phyloP scores from a whole-genome alignment of 2,113 vertebrate species.

The Rhabdornis inornatus region DNA sequence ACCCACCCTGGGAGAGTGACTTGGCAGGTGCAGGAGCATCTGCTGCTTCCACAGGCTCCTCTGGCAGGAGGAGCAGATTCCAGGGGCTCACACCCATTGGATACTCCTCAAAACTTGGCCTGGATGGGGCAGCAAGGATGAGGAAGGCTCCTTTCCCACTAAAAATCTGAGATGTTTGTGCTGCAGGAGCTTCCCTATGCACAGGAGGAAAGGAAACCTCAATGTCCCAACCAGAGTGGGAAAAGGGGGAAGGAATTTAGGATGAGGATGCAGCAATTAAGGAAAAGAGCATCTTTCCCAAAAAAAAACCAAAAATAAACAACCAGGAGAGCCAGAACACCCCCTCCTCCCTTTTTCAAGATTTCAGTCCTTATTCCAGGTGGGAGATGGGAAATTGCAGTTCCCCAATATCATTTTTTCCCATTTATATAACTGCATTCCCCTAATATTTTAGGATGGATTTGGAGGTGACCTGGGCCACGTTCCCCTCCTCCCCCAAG shows the following conservation, averaged over 20 bases:
- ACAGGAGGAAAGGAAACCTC: background rate
- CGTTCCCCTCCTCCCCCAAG: background rate
- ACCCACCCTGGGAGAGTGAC: background rate
- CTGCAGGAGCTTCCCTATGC: rapidly evolving
- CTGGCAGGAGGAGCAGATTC: background rate
- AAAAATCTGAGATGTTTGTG: background rate
- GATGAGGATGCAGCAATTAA: rapidly evolving
- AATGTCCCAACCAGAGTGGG: rapidly evolving
- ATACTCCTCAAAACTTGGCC: background rate
- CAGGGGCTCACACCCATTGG: background rate
- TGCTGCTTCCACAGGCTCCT: background rate
- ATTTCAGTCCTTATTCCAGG: background rate
- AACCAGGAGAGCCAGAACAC: background rate
- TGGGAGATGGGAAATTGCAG: background rate
- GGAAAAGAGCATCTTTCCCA: rapidly evolving
- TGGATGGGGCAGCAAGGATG: background rate
- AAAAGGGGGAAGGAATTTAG: background rate
- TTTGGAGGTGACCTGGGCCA: background rate
- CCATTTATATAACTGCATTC: rapidly evolving
- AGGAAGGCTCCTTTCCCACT: background rate
- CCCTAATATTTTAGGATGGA: background rate
- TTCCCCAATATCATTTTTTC: rapidly evolving
- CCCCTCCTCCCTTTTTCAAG: background rate
- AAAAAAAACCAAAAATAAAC: background rate
- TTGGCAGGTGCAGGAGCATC: background rate